These are phyloP conservation scores for Oreochromis grahami DNA, from an alignment of 2,797 vertebrate genomes.

Conservation along the genomic window DNA sequence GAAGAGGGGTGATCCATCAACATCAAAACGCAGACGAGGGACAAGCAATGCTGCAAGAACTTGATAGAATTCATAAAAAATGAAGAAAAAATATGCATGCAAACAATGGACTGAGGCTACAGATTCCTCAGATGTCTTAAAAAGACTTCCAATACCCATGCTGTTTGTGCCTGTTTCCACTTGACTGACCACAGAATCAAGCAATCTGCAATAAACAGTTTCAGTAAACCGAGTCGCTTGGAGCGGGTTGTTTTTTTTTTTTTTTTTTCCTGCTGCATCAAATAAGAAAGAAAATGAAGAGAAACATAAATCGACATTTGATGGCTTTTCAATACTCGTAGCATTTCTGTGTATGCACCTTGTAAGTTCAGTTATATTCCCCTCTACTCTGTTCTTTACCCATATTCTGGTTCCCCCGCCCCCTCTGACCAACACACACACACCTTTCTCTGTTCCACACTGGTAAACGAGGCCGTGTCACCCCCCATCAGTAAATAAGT, in stretches of 20 bases:
- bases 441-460: constrained; percentile 30
- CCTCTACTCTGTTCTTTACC: neutral
- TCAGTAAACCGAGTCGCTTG: neutral
- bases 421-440: neutral
- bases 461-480: constrained; percentile 78
- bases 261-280: neutral
- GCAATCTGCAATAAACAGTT: constrained; percentile 14
- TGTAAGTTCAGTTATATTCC: neutral
- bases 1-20: constrained; percentile 97
- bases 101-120: neutral
- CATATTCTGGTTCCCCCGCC: neutral
- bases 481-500: constrained; percentile 85
- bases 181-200: constrained; percentile 30
- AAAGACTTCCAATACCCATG: neutral
- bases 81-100: constrained; percentile 33
- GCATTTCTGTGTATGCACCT: neutral
- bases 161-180: neutral
- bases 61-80: constrained; percentile 71
- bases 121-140: neutral
- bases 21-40: constrained; percentile 76
- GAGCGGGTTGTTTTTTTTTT: neutral
- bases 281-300: constrained; percentile 26
- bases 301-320: constrained; percentile 42
- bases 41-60: constrained; percentile 74
- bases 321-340: constrained; percentile 2